Evolutionary conservation across 2,888 invertebrate species (phyloP).

Genomic region (Volucella bombylans): DNA sequence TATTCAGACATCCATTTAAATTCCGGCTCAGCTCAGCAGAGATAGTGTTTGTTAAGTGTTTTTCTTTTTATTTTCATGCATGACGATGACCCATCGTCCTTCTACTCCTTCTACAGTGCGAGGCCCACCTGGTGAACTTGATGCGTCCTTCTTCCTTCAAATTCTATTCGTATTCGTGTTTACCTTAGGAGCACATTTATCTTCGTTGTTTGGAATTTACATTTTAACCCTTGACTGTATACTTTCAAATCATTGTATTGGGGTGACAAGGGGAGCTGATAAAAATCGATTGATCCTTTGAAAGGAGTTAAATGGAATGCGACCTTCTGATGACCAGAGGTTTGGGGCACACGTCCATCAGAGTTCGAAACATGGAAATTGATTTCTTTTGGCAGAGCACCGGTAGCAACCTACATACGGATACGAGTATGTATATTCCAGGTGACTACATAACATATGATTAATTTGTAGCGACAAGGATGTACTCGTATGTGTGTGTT

Average conservation of each 20-base stretch:
- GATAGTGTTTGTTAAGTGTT: constrained; percentile 25
- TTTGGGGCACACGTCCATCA: constrained; percentile 29
- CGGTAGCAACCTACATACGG: constrained; percentile 1
- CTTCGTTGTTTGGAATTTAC: constrained; percentile 50
- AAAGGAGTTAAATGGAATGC: constrained; percentile 14
- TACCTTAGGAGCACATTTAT: constrained; percentile 43
- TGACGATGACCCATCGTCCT: background rate
- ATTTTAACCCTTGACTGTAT: constrained; percentile 55
- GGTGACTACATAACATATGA: background rate
- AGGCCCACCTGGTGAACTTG: background rate
- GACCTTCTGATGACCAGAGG: background rate
- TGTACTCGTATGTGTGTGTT: constrained; percentile 26
- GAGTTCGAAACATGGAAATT: constrained; percentile 13
- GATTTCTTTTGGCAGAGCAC: constrained; percentile 4
- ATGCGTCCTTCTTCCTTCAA: background rate
- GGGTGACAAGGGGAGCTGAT: constrained; percentile 6
- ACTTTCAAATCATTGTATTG: constrained; percentile 41
- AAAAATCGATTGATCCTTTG: constrained; percentile 32
- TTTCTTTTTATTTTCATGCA: constrained; percentile 3
- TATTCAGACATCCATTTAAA: constrained; percentile 64
- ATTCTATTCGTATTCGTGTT: background rate
- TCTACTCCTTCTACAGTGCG: too few relatives aligned
- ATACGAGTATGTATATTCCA: too few relatives aligned
- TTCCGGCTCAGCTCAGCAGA: constrained; percentile 25
- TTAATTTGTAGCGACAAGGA: constrained; percentile 52